phyloP scores from a whole-genome alignment of 1,140 invertebrate species.

The Leptonema lineaticorne region DNA sequence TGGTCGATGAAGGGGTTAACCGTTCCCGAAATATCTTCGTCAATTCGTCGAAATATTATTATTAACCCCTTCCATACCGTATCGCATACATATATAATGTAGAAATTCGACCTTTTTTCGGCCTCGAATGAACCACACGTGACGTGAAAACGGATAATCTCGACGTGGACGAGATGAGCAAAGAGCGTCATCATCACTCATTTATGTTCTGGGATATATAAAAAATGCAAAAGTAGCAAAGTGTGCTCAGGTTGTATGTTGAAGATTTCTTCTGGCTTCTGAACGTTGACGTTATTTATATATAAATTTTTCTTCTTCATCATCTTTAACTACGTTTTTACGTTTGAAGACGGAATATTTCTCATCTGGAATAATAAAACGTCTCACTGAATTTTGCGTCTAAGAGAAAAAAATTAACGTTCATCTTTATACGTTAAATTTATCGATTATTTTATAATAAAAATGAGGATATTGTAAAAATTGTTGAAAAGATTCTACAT shows the following conservation, averaged over 20 bases:
- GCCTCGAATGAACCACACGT: conserved; percentile 3
- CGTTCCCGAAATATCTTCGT: background rate
- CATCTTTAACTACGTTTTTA: too few species aligned
- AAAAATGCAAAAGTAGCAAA: conserved; percentile 11
- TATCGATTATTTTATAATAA: too few species aligned
- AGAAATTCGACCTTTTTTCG: conserved; percentile 10
- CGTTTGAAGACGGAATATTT: background rate
- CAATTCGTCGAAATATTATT: background rate
- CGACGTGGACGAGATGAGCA: background rate
- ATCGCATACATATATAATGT: background rate
- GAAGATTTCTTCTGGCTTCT: too few species aligned
- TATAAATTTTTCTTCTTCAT: too few species aligned
- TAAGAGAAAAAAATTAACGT: too few species aligned
- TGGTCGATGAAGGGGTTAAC: background rate
- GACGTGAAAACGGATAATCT: conserved; percentile 14
- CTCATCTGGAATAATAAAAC: background rate
- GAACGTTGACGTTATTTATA: background rate
- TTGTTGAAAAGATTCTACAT: too few species aligned
- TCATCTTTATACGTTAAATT: too few species aligned
- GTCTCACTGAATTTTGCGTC: background rate
- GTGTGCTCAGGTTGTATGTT: background rate
- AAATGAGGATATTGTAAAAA: too few species aligned
- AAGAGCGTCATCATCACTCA: conserved; percentile 22
- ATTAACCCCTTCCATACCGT: background rate
- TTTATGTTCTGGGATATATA: conserved; percentile 1